Base-by-base conservation (phyloP, 2,113 vertebrate species). In the Leucosticte australis region DNA sequence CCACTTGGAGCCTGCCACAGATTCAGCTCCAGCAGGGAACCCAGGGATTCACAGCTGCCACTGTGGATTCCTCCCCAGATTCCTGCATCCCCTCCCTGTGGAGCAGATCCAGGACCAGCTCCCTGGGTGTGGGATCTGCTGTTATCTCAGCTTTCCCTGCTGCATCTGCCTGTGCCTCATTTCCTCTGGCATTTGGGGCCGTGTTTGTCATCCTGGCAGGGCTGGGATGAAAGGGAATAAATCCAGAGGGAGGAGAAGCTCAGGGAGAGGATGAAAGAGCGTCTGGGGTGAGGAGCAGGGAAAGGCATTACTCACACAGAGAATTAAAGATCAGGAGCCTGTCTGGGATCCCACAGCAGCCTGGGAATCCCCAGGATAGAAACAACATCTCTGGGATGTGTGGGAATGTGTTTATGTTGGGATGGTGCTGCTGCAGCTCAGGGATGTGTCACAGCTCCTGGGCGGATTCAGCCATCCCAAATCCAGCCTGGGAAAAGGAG, bases 31-130 rank as follows among this genome's bases (percentile, higher is more conserved):
- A 19, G 9, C 17, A 5, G 31, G 20, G 20, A 50, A 28, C 21
- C 27, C 44, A 22, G n/a, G 37, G 65, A 47, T 50, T 50, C 33
- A 4, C 28, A 22, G 3, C 28, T 55, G n/a, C n/a, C 33, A 8
- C 24, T 30, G 20, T 47, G 75, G 23, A n/a, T 83, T 10, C 41
- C 41, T 49, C n/a, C 73, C 39, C 15, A 0, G 1, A 2, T 67
- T 65, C 30, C 77, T 20, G 18, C 1, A n/a, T 21, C 50, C 2
- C 0, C 4, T 42, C 37, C 44, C 49, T 2, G 0, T 1, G 20
- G 26, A 47, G 31, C 55, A 78, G 23, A 41, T 8, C 7, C 0
- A 1, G 33, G 47, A 15, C 15, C 6, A 1, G 28, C 49, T 81
- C 49, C 74, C 49, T 1, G 0, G 0, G 30, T 20, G 47, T 44